These are phyloP conservation scores for Aphelinus certus DNA, from an alignment of 1,140 invertebrate genomes.

Conservation along the genomic window DNA sequence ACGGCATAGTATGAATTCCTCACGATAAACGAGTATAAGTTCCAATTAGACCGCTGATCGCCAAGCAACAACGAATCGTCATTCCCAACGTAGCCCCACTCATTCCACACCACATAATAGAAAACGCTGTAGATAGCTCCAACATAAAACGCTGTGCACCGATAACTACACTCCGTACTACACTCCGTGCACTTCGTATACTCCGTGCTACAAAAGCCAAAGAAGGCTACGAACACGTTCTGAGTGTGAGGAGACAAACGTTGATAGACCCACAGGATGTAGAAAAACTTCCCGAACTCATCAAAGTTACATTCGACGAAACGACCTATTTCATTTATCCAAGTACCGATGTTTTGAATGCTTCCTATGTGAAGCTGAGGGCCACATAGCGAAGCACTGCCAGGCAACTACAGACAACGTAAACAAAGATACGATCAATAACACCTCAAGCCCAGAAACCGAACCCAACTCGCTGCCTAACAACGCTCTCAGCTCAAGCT, in stretches of 20 bases:
- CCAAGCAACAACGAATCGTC: conserved; percentile 10
- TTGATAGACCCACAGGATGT: conserved; percentile 15
- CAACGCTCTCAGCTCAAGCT: not conserved
- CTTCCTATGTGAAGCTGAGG: conserved; percentile 28
- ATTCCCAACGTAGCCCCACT: conserved; percentile 16
- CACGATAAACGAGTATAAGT: not conserved
- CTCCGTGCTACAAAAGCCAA: conserved; percentile 13
- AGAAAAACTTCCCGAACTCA: conserved; percentile 18
- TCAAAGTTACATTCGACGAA: conserved; percentile 1
- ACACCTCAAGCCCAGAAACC: not conserved
- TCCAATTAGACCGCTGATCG: conserved; percentile 7
- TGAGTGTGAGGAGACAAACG: conserved; percentile 3
- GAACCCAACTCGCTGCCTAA: not conserved
- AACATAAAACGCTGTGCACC: not conserved
- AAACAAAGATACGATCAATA: not conserved
- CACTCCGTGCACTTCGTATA: too few species aligned
- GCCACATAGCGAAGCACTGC: conserved; percentile 11
- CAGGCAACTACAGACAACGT: not conserved
- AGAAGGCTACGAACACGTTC: conserved; percentile 13
- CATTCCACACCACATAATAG: conserved; percentile 19
- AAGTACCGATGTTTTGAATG: not conserved
- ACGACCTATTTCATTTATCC: not conserved
- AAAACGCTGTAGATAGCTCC: not conserved
- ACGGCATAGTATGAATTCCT: not conserved
- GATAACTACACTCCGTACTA: not conserved